phyloP scores from a whole-genome alignment of 1,140 invertebrate species.

The Dreissena rostriformis region DNA sequence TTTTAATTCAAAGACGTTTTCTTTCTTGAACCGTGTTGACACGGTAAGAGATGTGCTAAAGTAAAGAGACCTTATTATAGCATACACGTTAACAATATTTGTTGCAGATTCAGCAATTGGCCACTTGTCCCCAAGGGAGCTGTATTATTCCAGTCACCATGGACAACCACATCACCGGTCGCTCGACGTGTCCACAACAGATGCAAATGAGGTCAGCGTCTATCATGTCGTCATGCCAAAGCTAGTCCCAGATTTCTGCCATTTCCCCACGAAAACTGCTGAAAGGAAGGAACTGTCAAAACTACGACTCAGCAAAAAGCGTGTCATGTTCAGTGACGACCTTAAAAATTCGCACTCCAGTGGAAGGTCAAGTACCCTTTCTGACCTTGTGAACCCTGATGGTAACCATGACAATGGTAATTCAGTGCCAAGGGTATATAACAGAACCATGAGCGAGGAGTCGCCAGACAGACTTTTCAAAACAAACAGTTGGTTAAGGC shows the following conservation, averaged over 20 bases:
- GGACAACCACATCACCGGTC: neutral
- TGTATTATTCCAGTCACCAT: neutral
- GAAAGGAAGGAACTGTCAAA: constrained; percentile 45
- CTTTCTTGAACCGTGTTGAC: too few species aligned
- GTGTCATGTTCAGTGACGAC: constrained; percentile 57
- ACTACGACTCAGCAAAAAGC: constrained; percentile 25
- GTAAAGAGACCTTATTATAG: too few species aligned
- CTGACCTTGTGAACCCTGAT: constrained; percentile 19
- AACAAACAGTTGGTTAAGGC: constrained; percentile 19
- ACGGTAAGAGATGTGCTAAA: too few species aligned
- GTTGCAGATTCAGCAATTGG: constrained; percentile 3
- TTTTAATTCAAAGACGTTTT: too few species aligned
- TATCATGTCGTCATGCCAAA: neutral
- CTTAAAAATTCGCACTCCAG: constrained; percentile 48
- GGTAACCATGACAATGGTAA: neutral
- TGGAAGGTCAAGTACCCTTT: constrained; percentile 37
- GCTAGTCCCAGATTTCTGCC: constrained; percentile 4
- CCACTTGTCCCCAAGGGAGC: neutral
- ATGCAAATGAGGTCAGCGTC: too few species aligned
- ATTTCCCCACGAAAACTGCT: constrained; percentile 29
- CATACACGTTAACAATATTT: too few species aligned
- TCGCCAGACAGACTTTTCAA: neutral
- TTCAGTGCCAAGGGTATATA: constrained; percentile 7
- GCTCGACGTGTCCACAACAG: neutral
- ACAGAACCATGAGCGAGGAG: constrained; percentile 27